A percentile compares a stretch with the other conserved stretches of the same genome.
phyloP scores from a whole-genome alignment of 2,113 vertebrate genomes.

The Alligator mississippiensis region DNA sequence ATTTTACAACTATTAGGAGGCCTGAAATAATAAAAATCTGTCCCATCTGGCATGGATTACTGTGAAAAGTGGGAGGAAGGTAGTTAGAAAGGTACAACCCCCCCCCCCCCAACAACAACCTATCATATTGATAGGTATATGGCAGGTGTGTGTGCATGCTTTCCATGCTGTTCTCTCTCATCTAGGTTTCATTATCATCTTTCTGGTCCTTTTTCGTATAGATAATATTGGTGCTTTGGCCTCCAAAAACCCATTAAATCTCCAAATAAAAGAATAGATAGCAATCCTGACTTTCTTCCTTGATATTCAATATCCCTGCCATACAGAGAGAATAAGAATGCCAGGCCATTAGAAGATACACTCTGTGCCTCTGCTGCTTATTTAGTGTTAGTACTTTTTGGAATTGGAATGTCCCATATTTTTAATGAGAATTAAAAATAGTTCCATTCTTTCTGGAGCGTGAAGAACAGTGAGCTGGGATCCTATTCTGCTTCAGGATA shows the following conservation, averaged over 20 bases:
- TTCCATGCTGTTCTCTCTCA: not conserved
- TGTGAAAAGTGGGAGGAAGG: too few relatives aligned
- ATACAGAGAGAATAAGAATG: not conserved
- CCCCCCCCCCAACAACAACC: too few relatives aligned
- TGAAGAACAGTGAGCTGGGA: not conserved
- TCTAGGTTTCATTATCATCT: not conserved
- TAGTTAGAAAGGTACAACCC: too few relatives aligned
- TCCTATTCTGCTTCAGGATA: not conserved
- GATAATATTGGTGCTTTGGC: not conserved
- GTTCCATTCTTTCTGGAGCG: rapidly evolving
- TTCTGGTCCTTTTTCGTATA: not conserved
- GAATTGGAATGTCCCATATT: not conserved
- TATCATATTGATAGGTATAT: too few relatives aligned
- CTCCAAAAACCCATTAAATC: not conserved
- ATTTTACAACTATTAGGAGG: too few relatives aligned
- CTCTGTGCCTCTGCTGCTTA: not conserved
- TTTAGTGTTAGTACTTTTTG: not conserved
- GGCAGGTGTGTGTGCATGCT: not conserved
- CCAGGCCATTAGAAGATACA: not conserved
- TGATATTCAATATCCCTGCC: slow-evolving; percentile 20
- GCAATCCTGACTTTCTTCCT: not conserved
- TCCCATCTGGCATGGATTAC: too few relatives aligned
- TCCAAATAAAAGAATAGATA: not conserved
- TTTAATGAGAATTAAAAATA: not conserved
- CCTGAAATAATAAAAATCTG: too few relatives aligned